Percentiles rank a stretch among this genome's conserved stretches.
Evolutionary conservation across 1,140 invertebrate genomes (phyloP).

Genomic region (Pseudomyrmex cubaensis): DNA sequence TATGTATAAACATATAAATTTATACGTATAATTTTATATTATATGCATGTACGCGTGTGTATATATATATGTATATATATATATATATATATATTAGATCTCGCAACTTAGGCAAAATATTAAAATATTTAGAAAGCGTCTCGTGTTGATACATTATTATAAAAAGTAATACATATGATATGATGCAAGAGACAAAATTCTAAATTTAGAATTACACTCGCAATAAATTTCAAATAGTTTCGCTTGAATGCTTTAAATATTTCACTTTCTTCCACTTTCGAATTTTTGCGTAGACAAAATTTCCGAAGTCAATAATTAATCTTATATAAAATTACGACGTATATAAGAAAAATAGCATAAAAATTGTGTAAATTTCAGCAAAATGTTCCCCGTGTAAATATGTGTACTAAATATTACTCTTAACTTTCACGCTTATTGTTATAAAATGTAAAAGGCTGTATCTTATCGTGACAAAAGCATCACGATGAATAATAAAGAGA

Average conservation of each 20-base stretch:
- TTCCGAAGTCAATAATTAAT: slow-evolving; percentile 23
- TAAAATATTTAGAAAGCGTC: slow-evolving; percentile 14
- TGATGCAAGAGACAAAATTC: slow-evolving; percentile 5
- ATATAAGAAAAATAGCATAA: slow-evolving; percentile 46
- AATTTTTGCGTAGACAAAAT: slow-evolving; percentile 40
- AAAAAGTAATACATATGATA: slow-evolving; percentile 44
- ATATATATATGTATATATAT: too few species aligned
- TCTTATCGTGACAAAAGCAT: slow-evolving; percentile 45
- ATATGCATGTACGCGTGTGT: too few species aligned
- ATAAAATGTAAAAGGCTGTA: slow-evolving; percentile 47
- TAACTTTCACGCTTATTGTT: slow-evolving; percentile 42
- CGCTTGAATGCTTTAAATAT: slow-evolving; percentile 30
- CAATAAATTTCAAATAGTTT: slow-evolving; percentile 40
- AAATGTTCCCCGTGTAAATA: slow-evolving; percentile 32
- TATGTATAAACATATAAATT: too few species aligned
- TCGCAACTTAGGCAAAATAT: too few species aligned
- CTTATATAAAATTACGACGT: slow-evolving; percentile 32
- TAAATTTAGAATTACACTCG: neutral
- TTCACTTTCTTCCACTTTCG: slow-evolving; percentile 16
- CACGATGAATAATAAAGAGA: slow-evolving; percentile 49
- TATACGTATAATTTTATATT: too few species aligned
- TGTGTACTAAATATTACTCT: slow-evolving; percentile 47
- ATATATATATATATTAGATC: too few species aligned
- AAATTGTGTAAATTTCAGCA: slow-evolving; percentile 20
- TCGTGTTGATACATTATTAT: slow-evolving; percentile 66